phyloP scores from a whole-genome alignment of 37 sponge, comb jelly and placozoan species.

The Theonella swinhoei region DNA sequence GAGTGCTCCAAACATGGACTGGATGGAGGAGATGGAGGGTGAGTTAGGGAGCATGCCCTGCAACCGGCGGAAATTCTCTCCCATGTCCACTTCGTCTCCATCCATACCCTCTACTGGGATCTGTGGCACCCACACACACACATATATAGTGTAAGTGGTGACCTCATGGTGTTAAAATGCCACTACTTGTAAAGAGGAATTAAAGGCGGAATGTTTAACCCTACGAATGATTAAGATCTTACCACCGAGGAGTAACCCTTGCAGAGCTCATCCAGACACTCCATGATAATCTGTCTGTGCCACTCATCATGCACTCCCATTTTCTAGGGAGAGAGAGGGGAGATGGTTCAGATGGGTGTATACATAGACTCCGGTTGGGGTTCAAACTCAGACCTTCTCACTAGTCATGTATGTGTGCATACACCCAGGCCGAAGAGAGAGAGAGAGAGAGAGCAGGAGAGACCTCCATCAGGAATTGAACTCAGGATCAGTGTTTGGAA shows the following conservation, averaged over 20 bases:
- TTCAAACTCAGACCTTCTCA: too few relatives aligned
- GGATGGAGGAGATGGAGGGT: slow-evolving; percentile 42
- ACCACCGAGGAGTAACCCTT: slow-evolving; percentile 28
- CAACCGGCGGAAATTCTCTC: slow-evolving; percentile 7
- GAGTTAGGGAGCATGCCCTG: slow-evolving; percentile 28
- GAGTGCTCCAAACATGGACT: slow-evolving; percentile 33
- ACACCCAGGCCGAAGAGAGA: background rate
- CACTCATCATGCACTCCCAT: slow-evolving; percentile 68
- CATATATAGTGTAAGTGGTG: background rate
- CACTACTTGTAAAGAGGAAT: background rate
- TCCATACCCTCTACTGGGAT: background rate
- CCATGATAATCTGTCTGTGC: slow-evolving; percentile 70
- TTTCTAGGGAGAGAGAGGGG: slow-evolving; percentile 26
- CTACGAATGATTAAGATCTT: background rate
- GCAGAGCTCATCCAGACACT: slow-evolving; percentile 81
- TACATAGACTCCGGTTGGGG: background rate
- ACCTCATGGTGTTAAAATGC: background rate
- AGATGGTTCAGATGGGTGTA: background rate
- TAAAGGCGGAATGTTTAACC: background rate
- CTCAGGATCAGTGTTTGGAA: too few relatives aligned
- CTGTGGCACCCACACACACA: background rate
- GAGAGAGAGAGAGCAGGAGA: background rate
- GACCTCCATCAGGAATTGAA: too few relatives aligned
- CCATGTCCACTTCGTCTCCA: slow-evolving; percentile 17
- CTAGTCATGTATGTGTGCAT: too few relatives aligned